Evolutionary conservation across 2,797 vertebrate genomes (phyloP).

Genomic region (Sphaeramia orbicularis): DNA sequence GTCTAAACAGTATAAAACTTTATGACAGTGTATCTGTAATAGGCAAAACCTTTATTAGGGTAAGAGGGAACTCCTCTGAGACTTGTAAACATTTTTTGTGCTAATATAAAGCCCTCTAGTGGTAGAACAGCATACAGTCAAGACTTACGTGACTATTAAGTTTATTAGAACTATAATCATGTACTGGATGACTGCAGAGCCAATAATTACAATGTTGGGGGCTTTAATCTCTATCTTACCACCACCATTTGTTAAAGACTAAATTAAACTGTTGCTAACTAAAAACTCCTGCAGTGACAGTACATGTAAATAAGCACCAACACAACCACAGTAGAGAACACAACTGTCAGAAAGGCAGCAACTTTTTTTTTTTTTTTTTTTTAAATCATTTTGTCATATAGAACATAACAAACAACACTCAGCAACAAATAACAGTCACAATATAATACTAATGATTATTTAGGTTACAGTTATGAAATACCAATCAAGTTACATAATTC

Average conservation of each 20-base stretch:
- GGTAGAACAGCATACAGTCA: slow-evolving; percentile 11
- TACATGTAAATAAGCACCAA: background rate
- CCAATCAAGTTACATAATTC: too few species aligned
- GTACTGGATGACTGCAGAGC: background rate
- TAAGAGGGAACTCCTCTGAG: slow-evolving; percentile 9
- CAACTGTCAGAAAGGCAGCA: background rate
- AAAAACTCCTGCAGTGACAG: background rate
- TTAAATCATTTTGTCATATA: too few species aligned
- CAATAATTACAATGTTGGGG: background rate
- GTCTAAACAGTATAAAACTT: slow-evolving; percentile 31
- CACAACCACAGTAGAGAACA: background rate
- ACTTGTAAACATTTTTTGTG: slow-evolving; percentile 8
- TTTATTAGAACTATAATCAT: too few species aligned
- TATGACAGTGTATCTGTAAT: slow-evolving; percentile 17
- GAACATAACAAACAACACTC: too few species aligned
- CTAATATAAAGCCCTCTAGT: slow-evolving; percentile 49
- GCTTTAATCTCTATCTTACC: background rate
- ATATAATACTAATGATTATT: too few species aligned
- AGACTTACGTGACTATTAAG: background rate
- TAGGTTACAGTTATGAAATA: too few species aligned
- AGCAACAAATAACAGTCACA: too few species aligned
- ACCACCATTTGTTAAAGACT: background rate
- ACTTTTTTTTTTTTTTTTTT: too few species aligned
- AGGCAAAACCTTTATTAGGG: slow-evolving; percentile 23
- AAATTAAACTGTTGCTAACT: background rate